Base-by-base conservation (phyloP, 2,113 vertebrate genomes). In the Solea senegalensis region DNA sequence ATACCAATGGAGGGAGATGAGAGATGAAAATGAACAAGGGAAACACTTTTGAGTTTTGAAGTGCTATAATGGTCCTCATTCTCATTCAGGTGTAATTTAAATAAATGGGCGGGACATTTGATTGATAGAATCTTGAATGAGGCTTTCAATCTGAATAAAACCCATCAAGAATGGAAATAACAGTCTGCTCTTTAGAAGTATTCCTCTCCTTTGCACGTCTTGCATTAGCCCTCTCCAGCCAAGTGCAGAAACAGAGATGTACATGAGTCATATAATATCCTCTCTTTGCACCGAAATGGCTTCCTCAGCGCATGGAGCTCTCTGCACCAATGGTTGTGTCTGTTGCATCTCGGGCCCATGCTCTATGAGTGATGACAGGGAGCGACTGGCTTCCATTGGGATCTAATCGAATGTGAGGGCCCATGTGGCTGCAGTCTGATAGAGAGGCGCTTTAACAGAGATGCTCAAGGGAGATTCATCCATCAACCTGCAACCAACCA, bases 391-490 rank as follows among this genome's bases (percentile, higher is more conserved):
- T 89, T 90, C 89, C 88, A 86, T 86, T 87, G 91, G 89, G 87
- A 90, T 91, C 91, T 91, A 90, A 92, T 92, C 91, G 91, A 90
- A 92, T 89, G 86, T 90, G 87, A 92, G 89, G 85, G 84, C 84
- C 89, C 84, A 56, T 86, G 87, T 52, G 76, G 86, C 87, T 87
- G 84, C 86, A 79, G 86, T 71, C 81, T 82, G 86, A 90, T 90
- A 87, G 89, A 91, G 91, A 88, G 86, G 84, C 85, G 76, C 88
- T 86, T 89, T 91, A 92, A 88, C 88, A 88, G 88, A 91, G 87
- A 87, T 88, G 88, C 89, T 89, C 86, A 86, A 77, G 89, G 86
- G 88, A 90, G 84, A 87, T 76, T 88, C 89, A 92, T 92, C 89
- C 83, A 92, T 92, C 91, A 92, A 82, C 74, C 78, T 65, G 82